These are phyloP conservation scores for Trichacis sp. DNA, from an alignment of 2,888 invertebrate genomes.

Conservation along the genomic window DNA sequence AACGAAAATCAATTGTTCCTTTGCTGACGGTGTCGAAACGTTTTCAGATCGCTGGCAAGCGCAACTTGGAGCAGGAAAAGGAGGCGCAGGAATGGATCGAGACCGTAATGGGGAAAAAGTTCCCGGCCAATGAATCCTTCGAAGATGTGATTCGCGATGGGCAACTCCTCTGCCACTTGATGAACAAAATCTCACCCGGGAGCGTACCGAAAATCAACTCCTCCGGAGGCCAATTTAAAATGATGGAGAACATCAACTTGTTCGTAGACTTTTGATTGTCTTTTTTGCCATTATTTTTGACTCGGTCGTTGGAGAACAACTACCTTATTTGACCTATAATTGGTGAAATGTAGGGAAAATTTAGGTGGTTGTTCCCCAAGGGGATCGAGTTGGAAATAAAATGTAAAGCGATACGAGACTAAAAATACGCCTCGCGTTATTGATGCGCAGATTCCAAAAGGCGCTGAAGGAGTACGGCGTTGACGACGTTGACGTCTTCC, in stretches of 20 bases:
- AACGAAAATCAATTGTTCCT: not conserved
- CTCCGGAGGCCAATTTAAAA: slow-evolving; percentile 96
- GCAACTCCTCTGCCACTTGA: slow-evolving; percentile 90
- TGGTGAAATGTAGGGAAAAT: too few species aligned
- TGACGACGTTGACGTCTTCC: slow-evolving; percentile 91
- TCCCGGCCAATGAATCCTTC: slow-evolving; percentile 83
- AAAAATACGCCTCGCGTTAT: not conserved
- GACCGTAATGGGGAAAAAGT: slow-evolving; percentile 85
- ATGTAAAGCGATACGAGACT: slow-evolving; percentile 3
- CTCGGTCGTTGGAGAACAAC: too few species aligned
- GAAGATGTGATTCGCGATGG: slow-evolving; percentile 95
- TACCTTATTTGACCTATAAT: too few species aligned
- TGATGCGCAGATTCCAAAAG: slow-evolving; percentile 80
- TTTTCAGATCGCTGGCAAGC: slow-evolving; percentile 83
- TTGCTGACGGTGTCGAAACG: not conserved
- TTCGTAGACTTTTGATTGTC: too few species aligned
- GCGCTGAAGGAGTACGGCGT: slow-evolving; percentile 91
- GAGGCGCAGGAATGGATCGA: slow-evolving; percentile 96
- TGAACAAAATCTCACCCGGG: slow-evolving; percentile 94
- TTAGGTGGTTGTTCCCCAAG: too few species aligned
- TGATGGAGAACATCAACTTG: slow-evolving; percentile 99
- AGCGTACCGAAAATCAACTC: slow-evolving; percentile 91
- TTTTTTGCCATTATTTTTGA: too few species aligned
- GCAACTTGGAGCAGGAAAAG: slow-evolving; percentile 83
- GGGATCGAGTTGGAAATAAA: too few species aligned